phyloP scores from a whole-genome alignment of 2,113 vertebrate species.

The Peromyscus leucopus region DNA sequence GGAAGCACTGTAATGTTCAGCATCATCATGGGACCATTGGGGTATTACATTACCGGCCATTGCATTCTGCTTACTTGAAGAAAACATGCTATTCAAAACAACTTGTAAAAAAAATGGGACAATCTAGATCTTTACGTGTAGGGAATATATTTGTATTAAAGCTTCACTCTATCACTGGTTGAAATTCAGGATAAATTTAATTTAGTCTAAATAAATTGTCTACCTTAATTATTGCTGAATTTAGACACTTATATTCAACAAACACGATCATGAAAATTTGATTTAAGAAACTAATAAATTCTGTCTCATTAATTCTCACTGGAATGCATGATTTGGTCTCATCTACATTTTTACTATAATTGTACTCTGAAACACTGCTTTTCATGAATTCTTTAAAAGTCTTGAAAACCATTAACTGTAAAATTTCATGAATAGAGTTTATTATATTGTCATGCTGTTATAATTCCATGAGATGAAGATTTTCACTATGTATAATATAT shows the following conservation, averaged over 20 bases:
- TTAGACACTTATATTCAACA: conserved; percentile 2
- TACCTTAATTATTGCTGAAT: conserved; percentile 33
- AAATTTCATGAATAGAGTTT: conserved; percentile 8
- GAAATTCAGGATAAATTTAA: neutral
- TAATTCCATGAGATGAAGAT: neutral
- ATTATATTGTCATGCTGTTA: neutral
- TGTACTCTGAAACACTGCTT: conserved; percentile 27
- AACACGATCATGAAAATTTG: conserved; percentile 54
- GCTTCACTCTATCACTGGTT: neutral
- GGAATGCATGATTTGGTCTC: conserved; percentile 8
- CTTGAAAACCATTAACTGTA: conserved; percentile 37
- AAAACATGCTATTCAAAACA: neutral
- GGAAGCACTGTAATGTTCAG: neutral
- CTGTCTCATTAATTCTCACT: conserved; percentile 43
- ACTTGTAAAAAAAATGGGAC: neutral
- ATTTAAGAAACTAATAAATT: conserved; percentile 43
- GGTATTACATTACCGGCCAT: neutral
- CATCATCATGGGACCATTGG: neutral
- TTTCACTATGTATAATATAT: neutral
- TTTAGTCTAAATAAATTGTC: conserved; percentile 27
- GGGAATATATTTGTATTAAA: conserved; percentile 16
- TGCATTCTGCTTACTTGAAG: neutral
- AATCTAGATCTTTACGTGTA: neutral
- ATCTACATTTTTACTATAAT: conserved; percentile 57
- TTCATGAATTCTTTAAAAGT: neutral